These are phyloP conservation scores for Acleris emargana DNA, from an alignment of 2,888 invertebrate genomes.

Conservation along the genomic window DNA sequence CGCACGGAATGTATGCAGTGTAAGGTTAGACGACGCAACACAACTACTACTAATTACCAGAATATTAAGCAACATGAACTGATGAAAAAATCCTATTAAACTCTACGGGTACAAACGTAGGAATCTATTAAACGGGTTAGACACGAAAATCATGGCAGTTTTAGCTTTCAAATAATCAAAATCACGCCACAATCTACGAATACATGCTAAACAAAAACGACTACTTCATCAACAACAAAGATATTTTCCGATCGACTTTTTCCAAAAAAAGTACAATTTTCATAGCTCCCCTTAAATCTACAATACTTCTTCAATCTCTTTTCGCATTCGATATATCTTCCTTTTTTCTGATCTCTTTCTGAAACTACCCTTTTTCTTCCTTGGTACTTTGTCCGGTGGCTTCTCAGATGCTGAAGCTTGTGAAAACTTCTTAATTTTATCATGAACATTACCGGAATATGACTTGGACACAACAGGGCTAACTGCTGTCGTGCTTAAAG, in stretches of 20 bases:
- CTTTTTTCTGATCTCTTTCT: constrained; percentile 65
- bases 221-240: constrained; percentile 37
- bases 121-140: constrained; percentile 28
- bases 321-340: constrained; percentile 67
- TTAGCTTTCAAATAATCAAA: constrained; percentile 35
- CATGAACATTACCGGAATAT: constrained; percentile 69
- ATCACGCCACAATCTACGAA: constrained; percentile 50
- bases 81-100: background rate
- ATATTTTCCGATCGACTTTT: constrained; percentile 1
- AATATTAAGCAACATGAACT: background rate
- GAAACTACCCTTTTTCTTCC: constrained; percentile 64
- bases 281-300: constrained; percentile 44
- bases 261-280: background rate
- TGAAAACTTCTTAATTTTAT: constrained; percentile 76
- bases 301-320: constrained; percentile 72
- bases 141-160: constrained; percentile 52
- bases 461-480: constrained; percentile 56
- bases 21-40: too few relatives aligned
- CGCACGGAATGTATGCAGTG: too few relatives aligned
- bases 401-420: constrained; percentile 58
- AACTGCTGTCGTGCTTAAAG: constrained; percentile 44
- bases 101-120: constrained; percentile 4
- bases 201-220: constrained; percentile 45
- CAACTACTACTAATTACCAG: too few relatives aligned
- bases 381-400: constrained; percentile 59